These are phyloP conservation scores for Elanus axillaris DNA, from an alignment of 2,113 vertebrate species.

Conservation along the genomic window DNA sequence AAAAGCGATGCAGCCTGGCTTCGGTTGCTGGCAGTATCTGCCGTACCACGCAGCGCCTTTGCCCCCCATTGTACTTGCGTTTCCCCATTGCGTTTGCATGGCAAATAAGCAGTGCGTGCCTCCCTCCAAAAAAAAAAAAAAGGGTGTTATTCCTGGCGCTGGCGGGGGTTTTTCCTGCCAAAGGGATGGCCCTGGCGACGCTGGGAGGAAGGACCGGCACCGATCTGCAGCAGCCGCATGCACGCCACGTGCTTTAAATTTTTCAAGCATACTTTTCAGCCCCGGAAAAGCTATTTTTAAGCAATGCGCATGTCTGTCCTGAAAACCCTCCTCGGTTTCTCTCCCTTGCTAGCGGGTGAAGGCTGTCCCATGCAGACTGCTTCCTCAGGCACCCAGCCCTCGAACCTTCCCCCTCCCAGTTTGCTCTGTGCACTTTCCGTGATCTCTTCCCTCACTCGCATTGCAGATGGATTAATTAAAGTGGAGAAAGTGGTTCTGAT, in stretches of 20 bases:
- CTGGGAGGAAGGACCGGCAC: not conserved
- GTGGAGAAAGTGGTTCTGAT: not conserved
- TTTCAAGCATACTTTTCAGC: not conserved
- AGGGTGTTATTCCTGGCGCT: accelerated
- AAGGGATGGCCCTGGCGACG: not conserved
- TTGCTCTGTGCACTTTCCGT: not conserved
- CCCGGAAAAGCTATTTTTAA: not conserved
- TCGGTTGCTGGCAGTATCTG: no score
- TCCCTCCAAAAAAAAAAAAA: not conserved
- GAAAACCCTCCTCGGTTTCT: not conserved
- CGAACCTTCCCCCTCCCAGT: not conserved
- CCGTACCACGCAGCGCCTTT: accelerated
- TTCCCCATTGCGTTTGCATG: not conserved
- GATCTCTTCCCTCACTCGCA: not conserved
- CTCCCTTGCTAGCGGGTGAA: not conserved
- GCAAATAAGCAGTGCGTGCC: not conserved
- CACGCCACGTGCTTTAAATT: accelerated
- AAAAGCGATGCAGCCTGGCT: no score
- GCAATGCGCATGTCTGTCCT: not conserved
- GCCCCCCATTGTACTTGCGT: no score
- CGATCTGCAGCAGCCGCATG: not conserved
- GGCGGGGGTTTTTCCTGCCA: not conserved
- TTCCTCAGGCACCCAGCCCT: not conserved
- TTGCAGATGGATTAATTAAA: not conserved
- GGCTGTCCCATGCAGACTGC: not conserved